Base-by-base conservation (phyloP, 2,113 vertebrate genomes). In the Onychorhynchus coronatus region DNA sequence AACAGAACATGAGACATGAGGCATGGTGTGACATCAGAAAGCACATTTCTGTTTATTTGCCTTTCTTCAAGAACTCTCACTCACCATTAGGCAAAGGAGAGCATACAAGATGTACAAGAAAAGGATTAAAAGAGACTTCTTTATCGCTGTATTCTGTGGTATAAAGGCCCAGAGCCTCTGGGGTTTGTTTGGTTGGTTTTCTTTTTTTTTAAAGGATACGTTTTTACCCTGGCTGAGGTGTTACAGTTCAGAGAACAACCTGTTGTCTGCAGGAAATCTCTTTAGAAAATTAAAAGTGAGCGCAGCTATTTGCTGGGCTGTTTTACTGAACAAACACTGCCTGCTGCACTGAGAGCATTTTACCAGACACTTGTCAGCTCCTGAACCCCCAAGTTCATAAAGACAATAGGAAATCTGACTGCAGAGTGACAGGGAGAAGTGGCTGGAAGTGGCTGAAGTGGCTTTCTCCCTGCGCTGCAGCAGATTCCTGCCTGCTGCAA, bases 31-130 rank as follows among this genome's bases (percentile, higher is more conserved):
- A 67, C 70, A 72, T 85, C 85, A 72, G 35, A 46, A 66, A 91
- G 78, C 53, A 79, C 47, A 31, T 33, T 92, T 79, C 75, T 92
- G 25, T 95, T 96, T 96, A 97, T 95, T 96, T 74, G 46, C 83
- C 85, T 91, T 85, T 88, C 80, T 86, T 91, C 78, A 77, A 49
- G 81, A 97, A 85, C 28, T 92, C 82, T 44, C 71, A 81, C 33
- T 93, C 62, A 56, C 37, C 31, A 4, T 47, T 47, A 66, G 73
- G 92, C 86, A 81, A 93, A 92, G 83, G 63, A 88, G 84, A 77
- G 78, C 80, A 81, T 68, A 96, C 93, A 96, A 79, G 81, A 96
- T 37, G 67, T 84, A 94, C 35, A 76, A 89, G 74, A 88, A 79
- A 82, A 94, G 62, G 76, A 75, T 73, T 88, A 87, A 71, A 88